These are phyloP conservation scores for Lagocephalus sceleratus DNA, from an alignment of 2,797 vertebrate species.

Conservation along the genomic window DNA sequence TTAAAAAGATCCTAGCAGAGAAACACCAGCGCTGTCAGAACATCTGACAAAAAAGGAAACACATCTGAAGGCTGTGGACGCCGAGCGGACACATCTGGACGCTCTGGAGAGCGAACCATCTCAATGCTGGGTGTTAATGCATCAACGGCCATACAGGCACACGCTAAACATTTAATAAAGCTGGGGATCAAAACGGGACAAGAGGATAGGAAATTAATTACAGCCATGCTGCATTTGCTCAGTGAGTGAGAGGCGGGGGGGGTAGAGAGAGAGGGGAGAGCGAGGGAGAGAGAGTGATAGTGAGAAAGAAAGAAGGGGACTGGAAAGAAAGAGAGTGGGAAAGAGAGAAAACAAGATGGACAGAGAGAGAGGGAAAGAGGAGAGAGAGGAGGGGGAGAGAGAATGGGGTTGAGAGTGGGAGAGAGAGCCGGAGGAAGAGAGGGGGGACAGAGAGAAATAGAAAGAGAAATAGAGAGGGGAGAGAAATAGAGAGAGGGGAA, in stretches of 20 bases:
- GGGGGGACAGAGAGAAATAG: slow-evolving; percentile 7
- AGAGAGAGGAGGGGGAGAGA: slow-evolving; percentile 8
- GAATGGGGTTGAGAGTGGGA: slow-evolving; percentile 14
- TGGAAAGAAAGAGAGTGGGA: slow-evolving; percentile 34
- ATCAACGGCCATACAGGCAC: slow-evolving; percentile 55
- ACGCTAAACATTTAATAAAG: slow-evolving; percentile 64
- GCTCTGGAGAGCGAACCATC: neutral
- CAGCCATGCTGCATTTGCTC: slow-evolving; percentile 47
- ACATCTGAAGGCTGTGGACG: too few relatives aligned
- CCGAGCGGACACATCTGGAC: too few relatives aligned
- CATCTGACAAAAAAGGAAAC: neutral
- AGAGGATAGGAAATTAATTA: slow-evolving; percentile 35
- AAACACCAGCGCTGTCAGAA: neutral
- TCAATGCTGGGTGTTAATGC: slow-evolving; percentile 46
- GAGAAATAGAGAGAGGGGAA: slow-evolving; percentile 30
- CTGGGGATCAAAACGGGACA: slow-evolving; percentile 34
- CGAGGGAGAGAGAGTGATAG: slow-evolving; percentile 20
- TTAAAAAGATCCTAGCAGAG: neutral
- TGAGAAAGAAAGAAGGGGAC: too few relatives aligned
- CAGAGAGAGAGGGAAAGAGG: slow-evolving; percentile 26
- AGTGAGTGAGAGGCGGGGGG: slow-evolving; percentile 26
- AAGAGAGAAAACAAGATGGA: slow-evolving; percentile 10
- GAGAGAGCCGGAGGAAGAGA: slow-evolving; percentile 34
- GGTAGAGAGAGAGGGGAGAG: too few relatives aligned
- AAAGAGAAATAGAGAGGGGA: slow-evolving; percentile 9